These are phyloP conservation scores for Lophius piscatorius DNA, from an alignment of 2,113 vertebrate genomes.

Conservation along the genomic window DNA sequence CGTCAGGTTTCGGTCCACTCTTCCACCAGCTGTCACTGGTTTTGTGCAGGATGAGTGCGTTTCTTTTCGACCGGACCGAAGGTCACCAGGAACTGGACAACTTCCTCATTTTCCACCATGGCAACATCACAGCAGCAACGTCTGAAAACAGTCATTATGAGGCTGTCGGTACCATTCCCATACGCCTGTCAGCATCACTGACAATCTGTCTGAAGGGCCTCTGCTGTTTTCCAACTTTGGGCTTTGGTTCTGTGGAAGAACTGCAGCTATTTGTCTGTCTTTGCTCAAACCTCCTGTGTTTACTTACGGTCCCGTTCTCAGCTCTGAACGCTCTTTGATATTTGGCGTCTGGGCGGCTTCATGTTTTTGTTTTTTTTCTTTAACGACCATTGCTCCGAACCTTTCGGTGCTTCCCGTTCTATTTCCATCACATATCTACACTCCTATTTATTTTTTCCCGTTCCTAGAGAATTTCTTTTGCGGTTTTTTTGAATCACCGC, in stretches of 20 bases:
- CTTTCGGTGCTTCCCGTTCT: constrained; percentile 21
- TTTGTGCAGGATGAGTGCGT: constrained; percentile 20
- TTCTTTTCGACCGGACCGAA: constrained; percentile 16
- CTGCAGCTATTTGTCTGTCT: constrained; percentile 31
- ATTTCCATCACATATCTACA: constrained; percentile 27
- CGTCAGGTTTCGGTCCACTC: background rate
- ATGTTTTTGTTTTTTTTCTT: constrained; percentile 11
- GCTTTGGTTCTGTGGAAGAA: constrained; percentile 31
- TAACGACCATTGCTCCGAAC: constrained; percentile 16
- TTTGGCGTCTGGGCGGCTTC: constrained; percentile 30
- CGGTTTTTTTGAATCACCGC: constrained; percentile 10
- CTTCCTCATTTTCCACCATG: constrained; percentile 22
- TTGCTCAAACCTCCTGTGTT: constrained; percentile 46
- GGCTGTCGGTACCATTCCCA: constrained; percentile 55
- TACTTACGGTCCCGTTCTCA: constrained; percentile 50
- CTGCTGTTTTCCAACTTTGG: constrained; percentile 24
- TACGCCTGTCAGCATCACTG: constrained; percentile 44
- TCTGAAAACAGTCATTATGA: constrained; percentile 46
- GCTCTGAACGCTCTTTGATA: constrained; percentile 42
- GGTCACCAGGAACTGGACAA: constrained; percentile 18
- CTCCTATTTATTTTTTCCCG: background rate
- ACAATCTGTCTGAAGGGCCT: constrained; percentile 21
- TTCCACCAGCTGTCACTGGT: constrained; percentile 23
- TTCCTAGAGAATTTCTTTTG: background rate
- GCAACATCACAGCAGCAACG: constrained; percentile 17